Base-by-base conservation (phyloP, 2,113 vertebrate genomes). In the Platichthys flesus region DNA sequence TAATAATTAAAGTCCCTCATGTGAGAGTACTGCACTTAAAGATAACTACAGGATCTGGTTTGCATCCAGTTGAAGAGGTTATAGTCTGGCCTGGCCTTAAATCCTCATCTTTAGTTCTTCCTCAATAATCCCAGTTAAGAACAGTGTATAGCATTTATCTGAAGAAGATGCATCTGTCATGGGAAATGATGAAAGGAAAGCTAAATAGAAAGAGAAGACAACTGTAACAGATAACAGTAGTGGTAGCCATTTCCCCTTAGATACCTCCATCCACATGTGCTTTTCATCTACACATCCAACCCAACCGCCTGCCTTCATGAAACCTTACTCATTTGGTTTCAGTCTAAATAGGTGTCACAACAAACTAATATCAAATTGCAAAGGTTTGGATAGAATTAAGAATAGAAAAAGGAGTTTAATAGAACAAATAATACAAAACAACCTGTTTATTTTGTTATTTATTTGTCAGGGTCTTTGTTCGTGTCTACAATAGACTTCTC, bases 1-100 rank as follows among this genome's bases (percentile, higher is more conserved):
- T 65, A 59, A 76, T 55, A 28, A 47, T 24, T 65, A 12, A 49
- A 60, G 58, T 65, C 77, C 18, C 26, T 83, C 60, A 55, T 28
- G 18, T 35, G 21, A 26, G 21, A 45, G 5, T 12, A 54, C 37
- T 56, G 75, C 66, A 31, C 62, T 58, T 67, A 42, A 45, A 68
- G 47, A 71, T 45, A 54, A 49, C 14, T 54, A 42, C 59, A 37
- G 16, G 35, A 71, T 56, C 45, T 61, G 28, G 21, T 51, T 71
- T 21, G 31, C 10, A 0, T 51, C 67, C 55, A 56, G 8, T 55
- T 47, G n/a, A 66, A n/a, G 31, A 20, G 24, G 9, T 23, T 65
- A 28, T 26, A 21, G 57, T 59, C 70, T 49, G 56, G 45, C 52
- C 23, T 31, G 42, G 40, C 51, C 26, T 62, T 45, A 8, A 21